Base-by-base conservation (phyloP, 2,113 vertebrate species). In the Malaclemys terrapin region DNA sequence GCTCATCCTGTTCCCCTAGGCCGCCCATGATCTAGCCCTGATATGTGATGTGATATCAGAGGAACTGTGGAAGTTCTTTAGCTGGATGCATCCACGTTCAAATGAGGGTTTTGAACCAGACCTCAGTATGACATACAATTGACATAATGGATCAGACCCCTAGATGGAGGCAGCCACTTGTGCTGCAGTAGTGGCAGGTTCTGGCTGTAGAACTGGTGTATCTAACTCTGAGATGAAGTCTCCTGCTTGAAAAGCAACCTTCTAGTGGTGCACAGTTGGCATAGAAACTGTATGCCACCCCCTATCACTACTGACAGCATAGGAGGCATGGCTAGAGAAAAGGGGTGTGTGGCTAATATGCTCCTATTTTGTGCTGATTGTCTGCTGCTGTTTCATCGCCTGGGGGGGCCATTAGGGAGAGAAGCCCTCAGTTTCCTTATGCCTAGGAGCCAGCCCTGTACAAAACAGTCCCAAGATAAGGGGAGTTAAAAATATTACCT, bases 381-480 rank as follows among this genome's bases (percentile, higher is more conserved):
- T 88, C 4, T 20, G 92, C 90, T 91, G 57, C 17, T 4, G 1
- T 80, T 59, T 47, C 49, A 59, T 8, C 27, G 65, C 11, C 38
- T 50, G 75, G 47, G 49, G 49, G 80, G 54, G 52, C 8, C 6
- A n/a, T 79, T 62, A 14, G 2, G 5, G 20, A 75, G 8, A 93
- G 57, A 1, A 25, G 1, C 5, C 0, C 50, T 11, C 1, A 69
- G 1, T 72, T 87, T 88, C 13, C 59, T 42, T 85, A 31, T 59
- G 1, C 10, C 69, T 83, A 69, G 22, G 80, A 47, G 27, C 13
- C 78, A 50, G 2, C 4, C 87, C 78, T 83, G 72, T 50, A 16
- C 4, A 31, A 29, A 56, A 16, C 1, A 90, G 79, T 35, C 6
- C 81, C 22, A 56, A 0, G 0, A 45, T 56, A 5, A 24, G 6